phyloP scores from a whole-genome alignment of 64 coral and sea anemone genomes.

The Anthopleura sola region DNA sequence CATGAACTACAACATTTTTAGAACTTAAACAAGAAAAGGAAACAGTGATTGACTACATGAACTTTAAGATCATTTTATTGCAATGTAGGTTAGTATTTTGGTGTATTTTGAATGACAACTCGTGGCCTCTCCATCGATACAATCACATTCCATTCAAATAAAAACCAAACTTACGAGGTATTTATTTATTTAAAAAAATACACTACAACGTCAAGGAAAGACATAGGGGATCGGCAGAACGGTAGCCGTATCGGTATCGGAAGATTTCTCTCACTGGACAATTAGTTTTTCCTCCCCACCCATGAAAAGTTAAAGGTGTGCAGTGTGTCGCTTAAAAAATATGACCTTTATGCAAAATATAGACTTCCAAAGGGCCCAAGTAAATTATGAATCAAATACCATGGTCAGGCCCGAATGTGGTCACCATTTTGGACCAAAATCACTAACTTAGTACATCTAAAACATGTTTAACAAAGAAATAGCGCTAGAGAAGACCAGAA shows the following conservation, averaged over 20 bases:
- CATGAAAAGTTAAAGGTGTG: not conserved
- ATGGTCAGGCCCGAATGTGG: not conserved
- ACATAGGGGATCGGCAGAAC: not conserved
- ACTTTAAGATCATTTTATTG: not conserved
- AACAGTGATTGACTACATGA: not conserved
- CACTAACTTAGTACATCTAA: not conserved
- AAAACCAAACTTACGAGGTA: not conserved
- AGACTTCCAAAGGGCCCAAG: not conserved
- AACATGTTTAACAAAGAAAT: not conserved
- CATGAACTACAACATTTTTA: not conserved
- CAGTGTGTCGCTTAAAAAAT: not conserved
- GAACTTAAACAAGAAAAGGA: not conserved
- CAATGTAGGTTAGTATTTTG: too few species aligned
- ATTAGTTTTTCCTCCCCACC: slow-evolving; percentile 17
- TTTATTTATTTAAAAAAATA: not conserved
- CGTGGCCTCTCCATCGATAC: not conserved
- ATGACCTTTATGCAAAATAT: slow-evolving; percentile 4
- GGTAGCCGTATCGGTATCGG: not conserved
- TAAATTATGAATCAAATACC: not conserved
- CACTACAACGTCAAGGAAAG: not conserved
- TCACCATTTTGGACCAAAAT: not conserved
- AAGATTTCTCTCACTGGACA: slow-evolving; percentile 12
- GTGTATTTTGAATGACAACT: not conserved
- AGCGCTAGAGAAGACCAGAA: not conserved
- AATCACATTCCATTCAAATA: not conserved